Evolutionary conservation across 2,113 vertebrate genomes (phyloP).

Genomic region (Anolis sagrei): DNA sequence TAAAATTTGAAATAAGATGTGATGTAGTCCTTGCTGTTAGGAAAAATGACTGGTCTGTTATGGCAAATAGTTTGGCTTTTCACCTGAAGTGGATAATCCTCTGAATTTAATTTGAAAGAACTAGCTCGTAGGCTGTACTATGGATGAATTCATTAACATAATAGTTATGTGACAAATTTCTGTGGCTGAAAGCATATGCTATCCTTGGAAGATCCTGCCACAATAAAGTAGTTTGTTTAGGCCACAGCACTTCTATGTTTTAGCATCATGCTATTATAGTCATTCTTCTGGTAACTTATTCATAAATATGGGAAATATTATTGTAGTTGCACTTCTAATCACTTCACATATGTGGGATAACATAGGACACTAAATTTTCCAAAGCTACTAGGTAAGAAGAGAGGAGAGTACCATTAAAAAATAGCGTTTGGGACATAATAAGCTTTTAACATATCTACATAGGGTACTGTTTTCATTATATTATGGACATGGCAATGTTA

Average conservation of each 20-base stretch:
- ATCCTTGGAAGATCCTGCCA: background rate
- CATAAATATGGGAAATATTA: no score
- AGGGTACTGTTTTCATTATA: background rate
- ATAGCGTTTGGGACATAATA: background rate
- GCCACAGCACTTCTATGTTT: background rate
- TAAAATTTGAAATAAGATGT: conserved; percentile 10
- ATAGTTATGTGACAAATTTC: background rate
- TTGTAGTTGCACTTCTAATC: background rate
- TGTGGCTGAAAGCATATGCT: background rate
- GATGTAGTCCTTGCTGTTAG: background rate
- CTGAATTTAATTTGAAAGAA: background rate
- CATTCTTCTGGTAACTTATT: no score
- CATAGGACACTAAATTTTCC: background rate
- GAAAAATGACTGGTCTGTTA: background rate
- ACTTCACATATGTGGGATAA: background rate
- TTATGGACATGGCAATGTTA: background rate
- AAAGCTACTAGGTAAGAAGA: background rate
- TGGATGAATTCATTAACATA: background rate
- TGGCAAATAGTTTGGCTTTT: conserved; percentile 2
- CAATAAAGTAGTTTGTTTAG: background rate
- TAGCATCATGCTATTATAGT: background rate
- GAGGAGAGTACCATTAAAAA: background rate
- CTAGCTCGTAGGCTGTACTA: no score
- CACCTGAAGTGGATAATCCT: background rate
- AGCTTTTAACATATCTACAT: background rate